A percentile compares a stretch with the other conserved stretches of the same genome.
Conservation (phyloP, 2,797 vertebrate genomes). For the Decapterus maruadsi region DNA sequence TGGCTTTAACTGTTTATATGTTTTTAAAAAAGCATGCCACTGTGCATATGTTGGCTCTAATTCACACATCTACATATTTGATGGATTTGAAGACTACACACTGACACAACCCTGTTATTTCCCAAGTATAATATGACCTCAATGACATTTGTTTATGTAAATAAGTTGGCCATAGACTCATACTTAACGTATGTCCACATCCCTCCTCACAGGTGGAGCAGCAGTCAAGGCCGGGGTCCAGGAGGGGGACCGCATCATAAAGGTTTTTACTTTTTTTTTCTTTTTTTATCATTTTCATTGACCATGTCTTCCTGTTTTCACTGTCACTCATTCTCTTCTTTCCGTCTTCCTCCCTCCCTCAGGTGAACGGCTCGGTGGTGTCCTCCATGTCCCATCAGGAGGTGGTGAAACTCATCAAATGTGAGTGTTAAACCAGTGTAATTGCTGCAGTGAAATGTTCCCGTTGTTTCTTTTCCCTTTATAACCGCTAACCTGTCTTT, state of each 20-base stretch:
- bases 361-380: constrained; percentile 95
- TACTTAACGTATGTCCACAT: background rate
- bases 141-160: no score
- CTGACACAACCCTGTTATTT: no score
- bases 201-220: constrained; percentile 87
- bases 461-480: background rate
- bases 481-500: background rate
- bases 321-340: background rate
- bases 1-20: no score
- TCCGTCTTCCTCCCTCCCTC: background rate
- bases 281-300: no score
- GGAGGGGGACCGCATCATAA: constrained; percentile 95
- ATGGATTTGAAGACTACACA: no score
- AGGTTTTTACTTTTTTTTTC: constrained; percentile 81
- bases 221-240: constrained; percentile 94
- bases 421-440: constrained; percentile 82
- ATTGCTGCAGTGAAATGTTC: background rate
- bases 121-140: background rate
- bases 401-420: constrained; percentile 97
- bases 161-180: background rate
- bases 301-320: background rate
- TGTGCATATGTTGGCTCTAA: no score
- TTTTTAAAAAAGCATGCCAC: no score
- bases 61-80: no score
- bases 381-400: constrained; percentile 96